These are phyloP conservation scores for Achlya flavicornis DNA, from an alignment of 2,888 invertebrate species.

Conservation along the genomic window DNA sequence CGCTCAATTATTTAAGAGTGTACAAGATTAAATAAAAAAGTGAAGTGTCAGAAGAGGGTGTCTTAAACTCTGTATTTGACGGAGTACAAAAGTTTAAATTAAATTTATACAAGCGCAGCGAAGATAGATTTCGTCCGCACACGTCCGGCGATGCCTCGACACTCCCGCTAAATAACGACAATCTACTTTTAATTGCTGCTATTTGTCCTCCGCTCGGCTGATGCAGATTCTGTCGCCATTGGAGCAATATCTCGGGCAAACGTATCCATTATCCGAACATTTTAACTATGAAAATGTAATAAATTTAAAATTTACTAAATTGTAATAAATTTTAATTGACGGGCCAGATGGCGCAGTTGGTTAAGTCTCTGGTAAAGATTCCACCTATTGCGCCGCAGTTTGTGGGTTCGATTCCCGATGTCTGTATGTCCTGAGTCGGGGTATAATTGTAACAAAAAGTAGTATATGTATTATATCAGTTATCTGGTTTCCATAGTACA, in stretches of 20 bases:
- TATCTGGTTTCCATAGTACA: too few species aligned
- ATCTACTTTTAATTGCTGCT: conserved; percentile 66
- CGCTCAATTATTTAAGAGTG: conserved; percentile 56
- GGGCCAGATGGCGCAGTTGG: too few species aligned
- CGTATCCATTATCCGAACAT: conserved; percentile 41
- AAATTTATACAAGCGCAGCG: conserved; percentile 59
- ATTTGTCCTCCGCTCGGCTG: conserved; percentile 51
- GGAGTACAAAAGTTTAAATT: conserved; percentile 73
- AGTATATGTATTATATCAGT: too few species aligned
- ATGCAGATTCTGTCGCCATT: conserved; percentile 49
- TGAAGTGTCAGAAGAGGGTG: conserved; percentile 51
- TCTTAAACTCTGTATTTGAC: conserved; percentile 55
- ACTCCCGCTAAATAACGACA: conserved; percentile 60
- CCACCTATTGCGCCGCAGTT: too few species aligned
- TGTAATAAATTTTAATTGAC: too few species aligned
- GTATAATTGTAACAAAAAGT: too few species aligned
- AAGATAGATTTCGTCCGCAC: conserved; percentile 55
- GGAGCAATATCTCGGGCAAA: conserved; percentile 43
- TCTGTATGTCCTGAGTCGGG: too few species aligned
- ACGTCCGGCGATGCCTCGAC: conserved; percentile 34
- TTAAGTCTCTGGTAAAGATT: too few species aligned
- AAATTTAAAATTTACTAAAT: too few species aligned
- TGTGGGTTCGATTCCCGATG: too few species aligned
- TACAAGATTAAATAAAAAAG: conserved; percentile 63
- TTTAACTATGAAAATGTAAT: neutral